A percentile compares a stretch with the other conserved stretches of the same genome.
phyloP scores from a whole-genome alignment of 2,113 vertebrate species.

The Boulengeromyrus knoepffleri region DNA sequence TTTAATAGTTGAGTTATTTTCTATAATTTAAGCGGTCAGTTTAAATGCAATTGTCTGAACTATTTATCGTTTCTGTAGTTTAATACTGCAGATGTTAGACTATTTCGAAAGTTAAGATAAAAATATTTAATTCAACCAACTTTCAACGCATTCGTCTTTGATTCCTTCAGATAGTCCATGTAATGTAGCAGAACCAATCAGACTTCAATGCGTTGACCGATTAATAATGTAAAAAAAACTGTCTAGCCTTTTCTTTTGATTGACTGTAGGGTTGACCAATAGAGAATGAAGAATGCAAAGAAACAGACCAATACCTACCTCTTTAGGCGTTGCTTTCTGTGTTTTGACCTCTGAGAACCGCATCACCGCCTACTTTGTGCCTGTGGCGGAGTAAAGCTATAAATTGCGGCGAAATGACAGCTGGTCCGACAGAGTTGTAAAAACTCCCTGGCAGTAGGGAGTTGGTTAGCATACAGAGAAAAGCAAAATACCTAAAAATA shows the following conservation, averaged over 20 bases:
- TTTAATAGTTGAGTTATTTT: not conserved
- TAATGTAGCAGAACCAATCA: conserved; percentile 5
- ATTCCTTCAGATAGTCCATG: not conserved
- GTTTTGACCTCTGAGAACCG: conserved; percentile 56
- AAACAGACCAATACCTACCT: conserved; percentile 40
- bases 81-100: not conserved
- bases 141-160: not conserved
- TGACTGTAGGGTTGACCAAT: conserved; percentile 40
- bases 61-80: not conserved
- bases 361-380: conserved; percentile 58
- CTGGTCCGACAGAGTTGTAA: conserved; percentile 70
- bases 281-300: conserved; percentile 32
- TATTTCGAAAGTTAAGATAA: not conserved
- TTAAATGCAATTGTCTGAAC: not conserved
- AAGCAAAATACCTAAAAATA: conserved; percentile 19
- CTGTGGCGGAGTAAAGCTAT: conserved; percentile 64
- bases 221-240: not conserved
- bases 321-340: conserved; percentile 31
- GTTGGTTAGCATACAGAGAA: conserved; percentile 26
- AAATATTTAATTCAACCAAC: conserved; percentile 3
- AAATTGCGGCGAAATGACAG: conserved; percentile 48
- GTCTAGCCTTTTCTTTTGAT: not conserved
- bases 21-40: not conserved
- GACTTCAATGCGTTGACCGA: not conserved
- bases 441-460: conserved; percentile 64